Conservation (phyloP, 2,888 invertebrate species). For the Lottia scabra region DNA sequence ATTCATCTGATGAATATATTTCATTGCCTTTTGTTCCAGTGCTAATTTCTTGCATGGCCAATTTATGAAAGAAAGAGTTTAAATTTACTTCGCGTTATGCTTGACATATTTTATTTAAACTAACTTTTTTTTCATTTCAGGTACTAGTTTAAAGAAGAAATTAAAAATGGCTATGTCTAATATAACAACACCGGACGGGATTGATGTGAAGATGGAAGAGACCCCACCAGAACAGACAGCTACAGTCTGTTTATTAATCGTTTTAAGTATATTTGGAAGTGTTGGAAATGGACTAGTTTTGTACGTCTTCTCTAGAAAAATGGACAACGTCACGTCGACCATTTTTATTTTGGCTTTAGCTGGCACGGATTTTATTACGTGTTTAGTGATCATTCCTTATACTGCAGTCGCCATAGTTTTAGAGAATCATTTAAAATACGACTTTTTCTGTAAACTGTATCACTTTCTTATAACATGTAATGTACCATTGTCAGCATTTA, state of each 20-base stretch:
- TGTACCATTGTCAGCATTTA: conserved; percentile 61
- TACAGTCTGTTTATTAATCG: conserved; percentile 34
- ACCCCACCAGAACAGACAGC: conserved; percentile 7
- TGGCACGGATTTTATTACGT: conserved; percentile 37
- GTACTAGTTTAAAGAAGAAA: too few relatives aligned
- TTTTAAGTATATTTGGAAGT: conserved; percentile 40
- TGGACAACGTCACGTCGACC: conserved; percentile 55
- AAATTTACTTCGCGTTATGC: too few relatives aligned
- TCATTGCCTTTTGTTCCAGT: too few relatives aligned
- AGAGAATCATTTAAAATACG: conserved; percentile 40
- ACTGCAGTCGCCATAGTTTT: conserved; percentile 40
- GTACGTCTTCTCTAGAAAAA: conserved; percentile 60
- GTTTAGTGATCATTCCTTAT: conserved; percentile 35
- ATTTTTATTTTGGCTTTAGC: conserved; percentile 50
- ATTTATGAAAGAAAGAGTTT: too few relatives aligned
- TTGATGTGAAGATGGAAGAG: neutral
- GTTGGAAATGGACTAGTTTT: conserved; percentile 64
- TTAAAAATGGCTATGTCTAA: neutral
- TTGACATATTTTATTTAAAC: too few relatives aligned
- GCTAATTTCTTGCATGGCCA: too few relatives aligned
- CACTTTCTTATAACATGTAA: conserved; percentile 59
- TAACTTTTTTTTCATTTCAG: too few relatives aligned
- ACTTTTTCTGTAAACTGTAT: conserved; percentile 55
- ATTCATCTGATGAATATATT: too few relatives aligned
- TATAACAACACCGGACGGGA: neutral